These are phyloP conservation scores for Tenebrosternarchus preto DNA, from an alignment of 2,113 vertebrate genomes.

Conservation along the genomic window DNA sequence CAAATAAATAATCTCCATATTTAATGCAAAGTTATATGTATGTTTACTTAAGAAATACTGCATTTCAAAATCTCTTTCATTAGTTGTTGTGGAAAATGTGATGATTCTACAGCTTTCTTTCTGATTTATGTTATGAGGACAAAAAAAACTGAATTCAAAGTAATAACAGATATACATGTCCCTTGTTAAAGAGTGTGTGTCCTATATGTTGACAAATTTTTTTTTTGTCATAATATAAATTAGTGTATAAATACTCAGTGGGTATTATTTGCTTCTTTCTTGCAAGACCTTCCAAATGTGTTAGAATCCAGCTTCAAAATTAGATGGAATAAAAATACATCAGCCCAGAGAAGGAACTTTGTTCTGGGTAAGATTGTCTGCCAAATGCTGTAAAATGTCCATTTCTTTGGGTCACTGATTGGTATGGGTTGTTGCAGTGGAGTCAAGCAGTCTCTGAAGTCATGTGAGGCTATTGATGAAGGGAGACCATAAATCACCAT, in stretches of 20 bases:
- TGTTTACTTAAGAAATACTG: too few species aligned
- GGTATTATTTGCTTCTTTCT: background rate
- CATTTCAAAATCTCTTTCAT: too few species aligned
- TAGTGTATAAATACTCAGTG: background rate
- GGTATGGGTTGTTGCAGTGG: slow-evolving; percentile 8
- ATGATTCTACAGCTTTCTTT: too few species aligned
- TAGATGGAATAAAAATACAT: slow-evolving; percentile 3
- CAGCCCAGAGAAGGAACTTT: background rate
- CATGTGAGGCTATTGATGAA: slow-evolving; percentile 60
- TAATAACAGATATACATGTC: too few species aligned
- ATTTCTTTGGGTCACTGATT: slow-evolving; percentile 17
- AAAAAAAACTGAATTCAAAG: too few species aligned
- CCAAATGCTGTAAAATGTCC: too few species aligned
- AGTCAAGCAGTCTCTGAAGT: slow-evolving; percentile 36
- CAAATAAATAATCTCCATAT: too few species aligned
- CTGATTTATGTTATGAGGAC: too few species aligned
- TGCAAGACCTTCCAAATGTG: background rate
- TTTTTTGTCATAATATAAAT: background rate
- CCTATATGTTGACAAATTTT: too few species aligned
- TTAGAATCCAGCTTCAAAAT: slow-evolving; percentile 9
- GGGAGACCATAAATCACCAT: slow-evolving; percentile 52
- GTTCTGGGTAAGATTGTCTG: background rate
- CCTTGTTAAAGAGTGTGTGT: too few species aligned
- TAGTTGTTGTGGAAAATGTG: too few species aligned
- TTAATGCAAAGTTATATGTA: too few species aligned